phyloP scores from a whole-genome alignment of 2,797 vertebrate species.

The Argentina silus region DNA sequence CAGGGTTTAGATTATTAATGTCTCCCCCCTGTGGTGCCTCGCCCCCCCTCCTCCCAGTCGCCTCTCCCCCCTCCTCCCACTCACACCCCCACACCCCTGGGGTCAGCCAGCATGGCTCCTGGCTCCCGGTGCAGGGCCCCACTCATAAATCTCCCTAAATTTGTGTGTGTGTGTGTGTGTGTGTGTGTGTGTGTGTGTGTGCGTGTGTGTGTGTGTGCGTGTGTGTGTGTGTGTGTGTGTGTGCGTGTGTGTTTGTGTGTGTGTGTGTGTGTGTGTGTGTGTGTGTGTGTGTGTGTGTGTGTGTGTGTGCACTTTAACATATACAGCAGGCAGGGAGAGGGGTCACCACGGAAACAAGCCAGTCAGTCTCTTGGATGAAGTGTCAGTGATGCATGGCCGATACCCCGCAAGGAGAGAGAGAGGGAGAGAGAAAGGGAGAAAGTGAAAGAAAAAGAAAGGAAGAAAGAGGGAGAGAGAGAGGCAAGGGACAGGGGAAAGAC shows the following conservation, averaged over 20 bases:
- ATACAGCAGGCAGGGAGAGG: constrained; percentile 85
- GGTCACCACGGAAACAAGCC: constrained; percentile 90
- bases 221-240: constrained; percentile 58
- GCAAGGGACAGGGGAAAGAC: background rate
- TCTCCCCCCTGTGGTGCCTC: constrained; percentile 80
- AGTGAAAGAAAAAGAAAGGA: background rate
- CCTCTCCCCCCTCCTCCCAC: constrained; percentile 65
- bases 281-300: constrained; percentile 32
- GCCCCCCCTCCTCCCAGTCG: constrained; percentile 65
- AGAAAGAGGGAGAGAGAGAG: background rate
- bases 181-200: constrained; percentile 34
- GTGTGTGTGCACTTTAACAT: constrained; percentile 58
- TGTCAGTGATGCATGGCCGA: constrained; percentile 82
- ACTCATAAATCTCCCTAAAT: constrained; percentile 98
- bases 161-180: constrained; percentile 65
- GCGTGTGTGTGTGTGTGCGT: constrained; percentile 32
- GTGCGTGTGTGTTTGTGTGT: constrained; percentile 33
- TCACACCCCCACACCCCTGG: constrained; percentile 76
- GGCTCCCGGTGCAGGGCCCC: constrained; percentile 87
- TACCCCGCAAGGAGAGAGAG: constrained; percentile 50
- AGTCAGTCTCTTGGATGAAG: constrained; percentile 90
- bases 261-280: constrained; percentile 58
- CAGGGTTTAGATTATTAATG: constrained; percentile 91
- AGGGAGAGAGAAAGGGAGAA: constrained; percentile 47
- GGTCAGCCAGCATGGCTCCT: constrained; percentile 91